phyloP scores from a whole-genome alignment of 2,888 invertebrate species.

The Sinohyriopsis cumingii region DNA sequence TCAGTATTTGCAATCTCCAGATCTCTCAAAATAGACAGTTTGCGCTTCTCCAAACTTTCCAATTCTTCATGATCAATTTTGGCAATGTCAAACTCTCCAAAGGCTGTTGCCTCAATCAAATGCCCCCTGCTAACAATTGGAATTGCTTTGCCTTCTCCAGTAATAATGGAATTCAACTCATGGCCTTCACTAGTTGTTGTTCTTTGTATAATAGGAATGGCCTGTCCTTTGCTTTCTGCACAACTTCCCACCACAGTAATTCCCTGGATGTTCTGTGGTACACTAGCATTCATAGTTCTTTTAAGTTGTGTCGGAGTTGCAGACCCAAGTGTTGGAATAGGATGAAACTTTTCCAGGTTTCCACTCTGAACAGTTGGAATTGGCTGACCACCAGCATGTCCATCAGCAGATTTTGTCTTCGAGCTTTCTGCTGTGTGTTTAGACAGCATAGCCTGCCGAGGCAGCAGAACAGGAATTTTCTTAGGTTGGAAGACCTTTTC shows the following conservation, averaged over 20 bases:
- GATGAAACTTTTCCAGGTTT: too few relatives aligned
- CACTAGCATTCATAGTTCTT: too few relatives aligned
- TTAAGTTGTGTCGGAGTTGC: too few relatives aligned
- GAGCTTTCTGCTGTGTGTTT: too few relatives aligned
- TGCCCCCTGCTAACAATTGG: conserved; percentile 7
- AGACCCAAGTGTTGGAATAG: too few relatives aligned
- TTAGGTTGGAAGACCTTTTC: too few relatives aligned
- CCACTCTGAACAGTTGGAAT: too few relatives aligned
- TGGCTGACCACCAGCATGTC: too few relatives aligned
- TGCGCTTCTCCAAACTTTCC: conserved; percentile 6
- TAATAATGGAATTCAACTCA: too few relatives aligned
- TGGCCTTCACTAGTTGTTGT: neutral
- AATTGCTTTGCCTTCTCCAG: neutral
- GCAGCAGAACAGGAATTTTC: too few relatives aligned
- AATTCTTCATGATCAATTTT: conserved; percentile 1
- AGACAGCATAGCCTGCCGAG: too few relatives aligned
- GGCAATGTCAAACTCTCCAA: neutral
- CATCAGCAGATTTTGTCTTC: too few relatives aligned
- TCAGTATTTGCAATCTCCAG: neutral
- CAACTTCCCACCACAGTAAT: conserved; percentile 1
- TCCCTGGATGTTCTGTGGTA: neutral
- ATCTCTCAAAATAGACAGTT: neutral
- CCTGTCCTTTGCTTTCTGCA: conserved; percentile 5
- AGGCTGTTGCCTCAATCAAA: neutral
- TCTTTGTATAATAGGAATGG: neutral